Percentiles rank a stretch among this genome's conserved stretches.
Evolutionary conservation across 2,888 invertebrate species (phyloP).

Genomic region (Encarsia formosa): DNA sequence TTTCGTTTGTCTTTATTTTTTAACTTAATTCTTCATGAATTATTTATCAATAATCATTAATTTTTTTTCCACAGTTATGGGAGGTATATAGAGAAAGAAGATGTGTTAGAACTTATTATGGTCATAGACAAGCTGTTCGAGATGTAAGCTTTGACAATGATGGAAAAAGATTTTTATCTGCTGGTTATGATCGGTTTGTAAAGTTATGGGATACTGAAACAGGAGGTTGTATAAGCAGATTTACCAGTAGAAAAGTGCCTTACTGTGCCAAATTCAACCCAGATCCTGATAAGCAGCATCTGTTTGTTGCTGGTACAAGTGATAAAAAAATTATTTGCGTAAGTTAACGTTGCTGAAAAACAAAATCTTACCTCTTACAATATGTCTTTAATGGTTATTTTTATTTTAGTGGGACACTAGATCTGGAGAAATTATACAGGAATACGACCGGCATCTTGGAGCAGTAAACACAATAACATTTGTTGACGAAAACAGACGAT

Average conservation of each 20-base stretch:
- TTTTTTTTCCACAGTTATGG: constrained; percentile 70
- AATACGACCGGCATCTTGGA: constrained; percentile 97
- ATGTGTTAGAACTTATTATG: constrained; percentile 90
- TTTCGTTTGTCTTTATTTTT: not conserved
- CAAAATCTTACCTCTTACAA: not conserved
- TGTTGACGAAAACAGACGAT: constrained; percentile 95
- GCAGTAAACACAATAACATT: constrained; percentile 99
- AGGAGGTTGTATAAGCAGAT: constrained; percentile 78
- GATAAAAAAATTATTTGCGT: constrained; percentile 99
- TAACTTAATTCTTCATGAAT: constrained; percentile 2
- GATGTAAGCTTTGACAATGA: constrained; percentile 94
- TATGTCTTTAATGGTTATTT: not conserved
- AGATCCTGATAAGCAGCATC: constrained; percentile 92
- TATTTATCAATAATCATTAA: not conserved
- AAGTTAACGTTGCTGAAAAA: constrained; percentile 50
- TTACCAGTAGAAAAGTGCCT: constrained; percentile 94
- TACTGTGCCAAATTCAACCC: constrained; percentile 99
- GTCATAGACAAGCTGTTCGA: constrained; percentile 94
- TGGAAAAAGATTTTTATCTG: constrained; percentile 90
- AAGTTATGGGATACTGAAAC: constrained; percentile 99
- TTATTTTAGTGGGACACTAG: constrained; percentile 86
- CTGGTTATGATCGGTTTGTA: constrained; percentile 95
- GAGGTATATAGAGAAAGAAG: constrained; percentile 94
- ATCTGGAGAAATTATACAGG: constrained; percentile 92
- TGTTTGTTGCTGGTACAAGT: constrained; percentile 97